Conservation (phyloP, 2,113 vertebrate species). For the Pao palembangensis region DNA sequence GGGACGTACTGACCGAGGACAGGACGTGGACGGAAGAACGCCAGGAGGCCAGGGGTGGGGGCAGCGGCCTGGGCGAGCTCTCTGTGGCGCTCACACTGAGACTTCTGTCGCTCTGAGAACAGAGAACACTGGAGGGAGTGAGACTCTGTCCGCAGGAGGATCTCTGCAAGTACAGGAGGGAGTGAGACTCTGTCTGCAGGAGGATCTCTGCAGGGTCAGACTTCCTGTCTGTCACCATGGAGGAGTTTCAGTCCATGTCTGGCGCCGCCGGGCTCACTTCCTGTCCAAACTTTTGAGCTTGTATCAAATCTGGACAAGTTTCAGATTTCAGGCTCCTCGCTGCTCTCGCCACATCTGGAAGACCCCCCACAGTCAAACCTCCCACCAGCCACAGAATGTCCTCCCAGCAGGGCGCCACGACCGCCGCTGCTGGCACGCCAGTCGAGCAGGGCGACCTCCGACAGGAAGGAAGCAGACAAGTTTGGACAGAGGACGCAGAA, state of each 20-base stretch:
- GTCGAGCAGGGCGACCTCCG: background rate
- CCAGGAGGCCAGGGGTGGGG: conserved; percentile 7
- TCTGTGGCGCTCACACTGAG: conserved; percentile 79
- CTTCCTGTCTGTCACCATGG: too few relatives aligned
- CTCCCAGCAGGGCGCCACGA: conserved; percentile 23
- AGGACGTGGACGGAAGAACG: conserved; percentile 52
- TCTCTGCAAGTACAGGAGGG: background rate
- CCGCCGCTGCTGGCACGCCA: conserved; percentile 1
- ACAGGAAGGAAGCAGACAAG: conserved; percentile 10
- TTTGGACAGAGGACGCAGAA: conserved; percentile 32
- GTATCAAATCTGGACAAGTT: too few relatives aligned
- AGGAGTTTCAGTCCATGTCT: too few relatives aligned
- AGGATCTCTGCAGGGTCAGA: background rate
- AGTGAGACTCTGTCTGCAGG: too few relatives aligned
- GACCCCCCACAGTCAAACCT: too few relatives aligned
- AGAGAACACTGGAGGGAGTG: background rate
- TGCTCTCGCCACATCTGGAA: too few relatives aligned
- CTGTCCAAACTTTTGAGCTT: too few relatives aligned
- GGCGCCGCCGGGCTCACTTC: too few relatives aligned
- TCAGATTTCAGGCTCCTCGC: too few relatives aligned
- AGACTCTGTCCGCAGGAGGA: background rate
- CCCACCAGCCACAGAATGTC: too few relatives aligned
- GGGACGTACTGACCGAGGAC: conserved; percentile 71
- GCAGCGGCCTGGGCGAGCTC: conserved; percentile 57
- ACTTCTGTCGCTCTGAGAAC: conserved; percentile 74